A percentile compares a stretch with the other conserved stretches of the same genome.
phyloP scores from a whole-genome alignment of 2,797 vertebrate genomes.

The Trachurus trachurus region DNA sequence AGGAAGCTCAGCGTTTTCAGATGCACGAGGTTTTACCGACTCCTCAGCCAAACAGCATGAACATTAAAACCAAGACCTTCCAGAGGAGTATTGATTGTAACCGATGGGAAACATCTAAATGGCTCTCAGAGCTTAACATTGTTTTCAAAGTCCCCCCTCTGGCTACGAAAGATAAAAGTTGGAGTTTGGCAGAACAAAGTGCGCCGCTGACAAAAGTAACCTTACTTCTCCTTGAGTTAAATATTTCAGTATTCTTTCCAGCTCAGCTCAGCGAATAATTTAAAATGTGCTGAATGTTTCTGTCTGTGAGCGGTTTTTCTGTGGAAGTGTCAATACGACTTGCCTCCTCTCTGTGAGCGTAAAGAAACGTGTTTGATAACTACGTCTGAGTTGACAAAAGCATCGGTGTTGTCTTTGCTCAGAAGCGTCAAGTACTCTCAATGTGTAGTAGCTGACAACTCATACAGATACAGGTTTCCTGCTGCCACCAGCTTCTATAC shows the following conservation, averaged over 20 bases:
- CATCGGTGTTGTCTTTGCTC: not conserved
- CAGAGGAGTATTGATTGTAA: slow-evolving; percentile 20
- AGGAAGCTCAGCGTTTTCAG: not conserved
- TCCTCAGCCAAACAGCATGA: not conserved
- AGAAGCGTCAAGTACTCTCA: not conserved
- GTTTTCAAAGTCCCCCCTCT: slow-evolving; percentile 59
- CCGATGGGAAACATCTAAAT: slow-evolving; percentile 36
- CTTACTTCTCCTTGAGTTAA: slow-evolving; percentile 53
- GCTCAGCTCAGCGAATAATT: slow-evolving; percentile 6
- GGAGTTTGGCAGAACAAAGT: slow-evolving; percentile 53
- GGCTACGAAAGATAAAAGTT: slow-evolving; percentile 56
- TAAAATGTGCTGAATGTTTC: slow-evolving; percentile 23
- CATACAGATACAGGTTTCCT: not conserved
- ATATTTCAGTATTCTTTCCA: slow-evolving; percentile 47
- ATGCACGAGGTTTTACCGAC: not conserved
- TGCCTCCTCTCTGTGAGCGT: not conserved
- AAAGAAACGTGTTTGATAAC: slow-evolving; percentile 6
- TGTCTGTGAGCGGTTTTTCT: slow-evolving; percentile 19
- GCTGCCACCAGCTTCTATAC: not conserved
- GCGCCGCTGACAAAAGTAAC: slow-evolving; percentile 46
- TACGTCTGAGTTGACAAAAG: slow-evolving; percentile 4
- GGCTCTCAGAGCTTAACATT: slow-evolving; percentile 44
- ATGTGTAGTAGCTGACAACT: not conserved
- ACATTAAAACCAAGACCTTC: slow-evolving; percentile 13
- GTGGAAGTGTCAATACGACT: not conserved